Evolutionary conservation across 2,113 vertebrate genomes (phyloP).

Genomic region (Coregonus clupeaformis): DNA sequence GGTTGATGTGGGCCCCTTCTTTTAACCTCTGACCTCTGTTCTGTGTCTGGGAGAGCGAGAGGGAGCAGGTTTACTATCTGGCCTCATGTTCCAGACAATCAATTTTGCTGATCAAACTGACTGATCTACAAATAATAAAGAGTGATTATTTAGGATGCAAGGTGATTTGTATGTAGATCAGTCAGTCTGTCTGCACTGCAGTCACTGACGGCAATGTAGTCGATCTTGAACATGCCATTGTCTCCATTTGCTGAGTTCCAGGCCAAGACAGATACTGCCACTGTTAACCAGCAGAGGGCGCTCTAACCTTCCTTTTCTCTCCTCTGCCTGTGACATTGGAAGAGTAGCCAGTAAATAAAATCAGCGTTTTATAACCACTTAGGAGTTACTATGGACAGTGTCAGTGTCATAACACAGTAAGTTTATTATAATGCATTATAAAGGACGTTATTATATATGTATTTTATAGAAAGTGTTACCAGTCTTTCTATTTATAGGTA

Average conservation of each 20-base stretch:
- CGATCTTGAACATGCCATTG: too few relatives aligned
- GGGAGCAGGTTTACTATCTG: neutral
- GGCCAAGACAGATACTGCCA: too few relatives aligned
- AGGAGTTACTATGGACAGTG: too few relatives aligned
- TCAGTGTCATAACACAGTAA: too few relatives aligned
- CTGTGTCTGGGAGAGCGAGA: constrained; percentile 76
- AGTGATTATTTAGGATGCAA: neutral
- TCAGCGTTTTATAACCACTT: too few relatives aligned
- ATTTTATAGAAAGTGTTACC: too few relatives aligned
- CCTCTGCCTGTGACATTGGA: neutral
- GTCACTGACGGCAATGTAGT: too few relatives aligned
- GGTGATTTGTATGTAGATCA: neutral
- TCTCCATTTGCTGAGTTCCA: too few relatives aligned
- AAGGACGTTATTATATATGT: too few relatives aligned
- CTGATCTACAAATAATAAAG: neutral
- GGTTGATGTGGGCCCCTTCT: constrained; percentile 93
- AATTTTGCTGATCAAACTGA: neutral
- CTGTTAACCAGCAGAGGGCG: constrained; percentile 52
- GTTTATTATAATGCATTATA: too few relatives aligned
- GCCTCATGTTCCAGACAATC: too few relatives aligned
- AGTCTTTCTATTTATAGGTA: too few relatives aligned
- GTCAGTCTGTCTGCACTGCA: neutral
- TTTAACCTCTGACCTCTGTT: constrained; percentile 90
- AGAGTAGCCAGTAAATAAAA: neutral
- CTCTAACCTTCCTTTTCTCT: neutral